Conservation (phyloP, 2,797 vertebrate genomes). For the Leptodactylus fallax region DNA sequence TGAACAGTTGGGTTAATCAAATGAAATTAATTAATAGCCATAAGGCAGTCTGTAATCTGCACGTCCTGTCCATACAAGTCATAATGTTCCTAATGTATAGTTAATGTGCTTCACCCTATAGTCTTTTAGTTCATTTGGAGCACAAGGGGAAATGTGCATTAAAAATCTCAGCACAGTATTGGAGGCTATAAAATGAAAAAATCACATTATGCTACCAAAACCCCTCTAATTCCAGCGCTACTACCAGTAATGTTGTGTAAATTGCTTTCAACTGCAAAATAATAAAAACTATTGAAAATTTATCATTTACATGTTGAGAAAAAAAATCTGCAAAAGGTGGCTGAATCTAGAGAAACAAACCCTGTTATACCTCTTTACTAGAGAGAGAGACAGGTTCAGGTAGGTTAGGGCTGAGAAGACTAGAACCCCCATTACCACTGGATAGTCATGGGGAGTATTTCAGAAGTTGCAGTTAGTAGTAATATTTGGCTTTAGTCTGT, state of each 20-base stretch:
- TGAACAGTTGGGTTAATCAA: conserved; percentile 38
- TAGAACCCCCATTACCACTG: no score
- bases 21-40: conserved; percentile 28
- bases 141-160: neutral
- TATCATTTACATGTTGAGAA: neutral
- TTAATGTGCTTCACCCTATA: conserved; percentile 7
- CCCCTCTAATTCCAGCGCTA: neutral
- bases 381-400: no score
- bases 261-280: conserved; percentile 9
- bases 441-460: no score
- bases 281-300: neutral
- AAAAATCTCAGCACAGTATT: neutral
- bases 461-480: no score
- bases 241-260: conserved; percentile 1
- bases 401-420: no score
- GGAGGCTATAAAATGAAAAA: neutral
- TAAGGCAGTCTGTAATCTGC: conserved; percentile 13
- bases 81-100: conserved; percentile 21
- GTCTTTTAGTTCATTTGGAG: neutral
- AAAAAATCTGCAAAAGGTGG: neutral
- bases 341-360: no score
- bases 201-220: neutral
- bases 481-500: no score
- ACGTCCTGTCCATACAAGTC: conserved; percentile 6
- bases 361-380: no score